A percentile compares a stretch with the other conserved stretches of the same genome.
phyloP scores from a whole-genome alignment of 2,113 vertebrate species.

The Sinosuthora webbiana region DNA sequence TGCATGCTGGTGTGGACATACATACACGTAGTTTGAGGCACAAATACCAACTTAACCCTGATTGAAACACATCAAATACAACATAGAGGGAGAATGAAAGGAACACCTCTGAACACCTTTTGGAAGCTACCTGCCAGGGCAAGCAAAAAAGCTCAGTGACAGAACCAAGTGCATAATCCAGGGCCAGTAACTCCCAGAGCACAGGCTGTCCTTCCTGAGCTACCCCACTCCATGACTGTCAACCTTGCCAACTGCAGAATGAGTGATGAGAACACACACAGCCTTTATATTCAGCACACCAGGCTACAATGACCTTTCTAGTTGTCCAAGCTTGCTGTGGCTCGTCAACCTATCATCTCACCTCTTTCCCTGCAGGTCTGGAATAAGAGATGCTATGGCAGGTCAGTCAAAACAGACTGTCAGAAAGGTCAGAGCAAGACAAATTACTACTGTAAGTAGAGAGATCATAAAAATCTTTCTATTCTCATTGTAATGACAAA shows the following conservation, averaged over 20 bases:
- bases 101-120: background rate
- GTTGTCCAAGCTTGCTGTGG: background rate
- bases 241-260: background rate
- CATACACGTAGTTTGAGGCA: background rate
- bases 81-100: background rate
- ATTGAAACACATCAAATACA: background rate
- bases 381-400: background rate
- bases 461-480: constrained; percentile 16
- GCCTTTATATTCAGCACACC: background rate
- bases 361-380: background rate
- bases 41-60: background rate
- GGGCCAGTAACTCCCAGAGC: background rate
- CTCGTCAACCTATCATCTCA: background rate
- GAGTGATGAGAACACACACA: background rate
- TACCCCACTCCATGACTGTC: background rate
- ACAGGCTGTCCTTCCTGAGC: background rate
- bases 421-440: constrained; percentile 9
- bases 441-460: background rate
- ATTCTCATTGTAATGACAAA: background rate
- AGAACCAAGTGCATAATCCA: background rate
- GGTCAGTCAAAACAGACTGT: constrained; percentile 10
- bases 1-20: background rate
- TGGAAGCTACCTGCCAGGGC: background rate
- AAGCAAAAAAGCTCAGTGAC: background rate
- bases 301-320: background rate